Conservation (phyloP, 1,140 invertebrate species). For the Holcopasites calliopsidis region DNA sequence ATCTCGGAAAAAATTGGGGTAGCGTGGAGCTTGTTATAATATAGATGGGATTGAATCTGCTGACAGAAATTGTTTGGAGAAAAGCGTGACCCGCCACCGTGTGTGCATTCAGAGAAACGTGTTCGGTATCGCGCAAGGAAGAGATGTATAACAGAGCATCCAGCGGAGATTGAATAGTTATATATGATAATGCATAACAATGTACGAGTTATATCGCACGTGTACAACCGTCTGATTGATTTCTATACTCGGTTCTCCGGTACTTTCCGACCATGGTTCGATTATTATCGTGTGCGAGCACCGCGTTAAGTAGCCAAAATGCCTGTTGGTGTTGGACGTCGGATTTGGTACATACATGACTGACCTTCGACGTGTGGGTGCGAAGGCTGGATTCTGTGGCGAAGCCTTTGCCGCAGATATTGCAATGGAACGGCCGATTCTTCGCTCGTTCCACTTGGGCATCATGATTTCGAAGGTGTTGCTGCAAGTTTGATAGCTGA, state of each 20-base stretch:
- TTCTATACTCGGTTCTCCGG: conserved; percentile 24
- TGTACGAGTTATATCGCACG: conserved; percentile 22
- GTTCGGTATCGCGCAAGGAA: conserved; percentile 40
- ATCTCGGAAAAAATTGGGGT: not conserved
- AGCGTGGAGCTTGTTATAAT: not conserved
- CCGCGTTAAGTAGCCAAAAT: conserved; percentile 60
- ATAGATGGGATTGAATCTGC: conserved; percentile 12
- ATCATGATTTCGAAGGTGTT: conserved; percentile 97
- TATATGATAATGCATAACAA: conserved; percentile 12
- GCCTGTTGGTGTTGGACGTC: conserved; percentile 75
- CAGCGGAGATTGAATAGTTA: conserved; percentile 27
- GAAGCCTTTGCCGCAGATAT: conserved; percentile 97
- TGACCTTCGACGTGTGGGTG: conserved; percentile 98
- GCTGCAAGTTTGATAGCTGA: conserved; percentile 97
- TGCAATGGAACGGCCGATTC: conserved; percentile 96
- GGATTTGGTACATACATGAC: conserved; percentile 85
- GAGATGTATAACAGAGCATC: conserved; percentile 25
- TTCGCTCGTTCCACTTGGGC: conserved; percentile 96
- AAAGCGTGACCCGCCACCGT: conserved; percentile 77
- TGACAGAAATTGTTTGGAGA: conserved; percentile 53
- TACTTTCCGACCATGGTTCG: conserved; percentile 30
- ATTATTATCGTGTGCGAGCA: conserved; percentile 58
- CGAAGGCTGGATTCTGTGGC: conserved; percentile 96
- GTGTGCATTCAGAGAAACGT: conserved; percentile 64
- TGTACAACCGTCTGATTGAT: conserved; percentile 33